Percentiles rank a stretch among this genome's conserved stretches.
These are phyloP conservation scores for Chaenogobius annularis DNA, from an alignment of 2,113 vertebrate species.

Conservation along the genomic window DNA sequence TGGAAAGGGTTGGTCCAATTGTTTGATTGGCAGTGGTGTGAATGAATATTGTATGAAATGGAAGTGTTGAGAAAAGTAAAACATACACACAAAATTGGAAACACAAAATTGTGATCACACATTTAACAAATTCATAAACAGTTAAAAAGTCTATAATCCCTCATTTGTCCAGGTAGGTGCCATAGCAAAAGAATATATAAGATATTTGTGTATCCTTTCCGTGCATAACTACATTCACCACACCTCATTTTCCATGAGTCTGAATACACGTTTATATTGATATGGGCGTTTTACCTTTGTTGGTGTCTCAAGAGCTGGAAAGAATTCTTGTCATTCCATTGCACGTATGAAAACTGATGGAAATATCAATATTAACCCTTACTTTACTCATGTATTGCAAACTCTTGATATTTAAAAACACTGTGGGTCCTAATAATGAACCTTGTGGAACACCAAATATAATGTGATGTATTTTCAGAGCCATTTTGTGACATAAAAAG, in stretches of 20 bases:
- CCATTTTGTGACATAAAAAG: not conserved
- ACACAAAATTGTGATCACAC: too few relatives aligned
- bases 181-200: too few relatives aligned
- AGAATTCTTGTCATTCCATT: not conserved
- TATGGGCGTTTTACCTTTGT: not conserved
- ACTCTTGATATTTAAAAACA: not conserved
- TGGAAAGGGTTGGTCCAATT: too few relatives aligned
- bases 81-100: too few relatives aligned
- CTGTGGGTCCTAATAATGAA: not conserved
- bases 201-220: not conserved
- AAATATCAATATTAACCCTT: not conserved
- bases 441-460: not conserved
- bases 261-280: not conserved
- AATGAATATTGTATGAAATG: too few relatives aligned
- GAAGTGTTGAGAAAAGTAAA: too few relatives aligned
- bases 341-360: not conserved
- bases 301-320: not conserved
- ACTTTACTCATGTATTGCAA: not conserved
- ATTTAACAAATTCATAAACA: too few relatives aligned
- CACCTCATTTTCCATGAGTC: not conserved
- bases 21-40: too few relatives aligned
- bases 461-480: not conserved
- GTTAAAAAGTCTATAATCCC: too few relatives aligned
- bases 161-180: too few relatives aligned
- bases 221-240: not conserved